phyloP scores from a whole-genome alignment of 2,113 vertebrate genomes.

The Chaetura pelagica region DNA sequence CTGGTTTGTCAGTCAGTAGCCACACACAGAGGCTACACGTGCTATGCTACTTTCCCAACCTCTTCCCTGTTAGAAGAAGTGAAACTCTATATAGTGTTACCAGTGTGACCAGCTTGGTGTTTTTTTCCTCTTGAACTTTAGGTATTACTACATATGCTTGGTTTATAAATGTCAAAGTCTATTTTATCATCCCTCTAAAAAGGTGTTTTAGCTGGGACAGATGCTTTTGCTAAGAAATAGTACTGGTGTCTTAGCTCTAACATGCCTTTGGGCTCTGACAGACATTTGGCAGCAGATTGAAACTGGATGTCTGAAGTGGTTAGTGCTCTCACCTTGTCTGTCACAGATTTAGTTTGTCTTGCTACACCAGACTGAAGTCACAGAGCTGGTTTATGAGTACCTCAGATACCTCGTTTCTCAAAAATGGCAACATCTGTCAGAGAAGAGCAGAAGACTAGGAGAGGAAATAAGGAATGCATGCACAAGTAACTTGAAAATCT shows the following conservation, averaged over 20 bases:
- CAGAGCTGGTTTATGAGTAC: neutral
- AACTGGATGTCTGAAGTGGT: neutral
- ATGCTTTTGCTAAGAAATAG: neutral
- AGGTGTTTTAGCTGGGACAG: neutral
- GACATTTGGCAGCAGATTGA: slow-evolving; percentile 17
- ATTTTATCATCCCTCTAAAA: neutral
- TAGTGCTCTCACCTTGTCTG: slow-evolving; percentile 29
- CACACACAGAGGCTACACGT: neutral
- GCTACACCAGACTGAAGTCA: neutral
- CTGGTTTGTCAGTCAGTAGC: slow-evolving; percentile 78
- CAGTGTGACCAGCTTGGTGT: neutral
- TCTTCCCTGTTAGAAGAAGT: neutral
- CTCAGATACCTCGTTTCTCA: neutral
- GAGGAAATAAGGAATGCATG: neutral
- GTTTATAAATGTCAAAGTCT: neutral
- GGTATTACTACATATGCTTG: neutral
- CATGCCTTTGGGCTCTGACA: slow-evolving; percentile 38
- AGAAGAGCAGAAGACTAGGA: neutral
- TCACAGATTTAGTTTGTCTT: neutral
- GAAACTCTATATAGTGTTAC: neutral
- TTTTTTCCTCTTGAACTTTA: neutral
- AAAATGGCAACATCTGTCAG: neutral
- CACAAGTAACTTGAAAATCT: neutral
- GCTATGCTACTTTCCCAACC: neutral
- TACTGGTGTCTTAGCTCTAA: neutral